A percentile compares a stretch with the other conserved stretches of the same genome.
Conservation (phyloP, 2,888 invertebrate genomes). For the Coleophora deauratella region DNA sequence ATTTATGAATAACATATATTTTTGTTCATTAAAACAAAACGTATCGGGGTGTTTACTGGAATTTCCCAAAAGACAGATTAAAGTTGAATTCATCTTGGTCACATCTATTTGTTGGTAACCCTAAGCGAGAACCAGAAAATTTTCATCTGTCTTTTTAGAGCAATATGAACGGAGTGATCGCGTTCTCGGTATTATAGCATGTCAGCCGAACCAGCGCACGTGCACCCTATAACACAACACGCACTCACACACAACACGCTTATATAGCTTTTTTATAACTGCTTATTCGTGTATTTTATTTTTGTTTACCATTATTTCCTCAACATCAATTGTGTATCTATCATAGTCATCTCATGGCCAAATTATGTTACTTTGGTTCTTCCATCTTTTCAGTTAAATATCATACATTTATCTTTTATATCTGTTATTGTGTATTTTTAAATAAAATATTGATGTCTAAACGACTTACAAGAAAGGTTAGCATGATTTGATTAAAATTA, state of each 20-base stretch:
- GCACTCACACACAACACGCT: slow-evolving; percentile 29
- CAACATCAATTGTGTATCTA: slow-evolving; percentile 20
- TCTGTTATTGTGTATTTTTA: no score
- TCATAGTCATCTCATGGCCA: slow-evolving; percentile 29
- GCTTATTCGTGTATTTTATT: slow-evolving; percentile 40
- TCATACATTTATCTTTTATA: no score
- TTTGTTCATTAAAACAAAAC: slow-evolving; percentile 11
- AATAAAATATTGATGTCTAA: no score
- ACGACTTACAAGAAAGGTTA: no score
- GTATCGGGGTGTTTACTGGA: slow-evolving; percentile 31
- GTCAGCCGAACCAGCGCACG: slow-evolving; percentile 29
- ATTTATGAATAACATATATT: no score
- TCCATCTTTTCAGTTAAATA: slow-evolving; percentile 2
- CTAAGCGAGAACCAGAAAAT: slow-evolving; percentile 14
- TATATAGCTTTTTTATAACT: slow-evolving; percentile 47
- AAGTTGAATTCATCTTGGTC: slow-evolving; percentile 13
- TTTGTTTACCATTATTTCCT: slow-evolving; percentile 22
- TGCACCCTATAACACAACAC: slow-evolving; percentile 35
- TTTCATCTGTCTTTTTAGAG: slow-evolving; percentile 27
- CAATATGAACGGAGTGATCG: slow-evolving; percentile 27
- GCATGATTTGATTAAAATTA: no score
- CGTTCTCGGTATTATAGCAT: slow-evolving; percentile 35
- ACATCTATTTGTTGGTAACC: no score
- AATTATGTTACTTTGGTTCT: slow-evolving; percentile 45
- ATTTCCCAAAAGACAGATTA: slow-evolving; percentile 24